Percentiles rank a stretch among this genome's conserved stretches.
These are phyloP conservation scores for Bradypodion ventrale DNA, from an alignment of 2,797 vertebrate species.

Conservation along the genomic window DNA sequence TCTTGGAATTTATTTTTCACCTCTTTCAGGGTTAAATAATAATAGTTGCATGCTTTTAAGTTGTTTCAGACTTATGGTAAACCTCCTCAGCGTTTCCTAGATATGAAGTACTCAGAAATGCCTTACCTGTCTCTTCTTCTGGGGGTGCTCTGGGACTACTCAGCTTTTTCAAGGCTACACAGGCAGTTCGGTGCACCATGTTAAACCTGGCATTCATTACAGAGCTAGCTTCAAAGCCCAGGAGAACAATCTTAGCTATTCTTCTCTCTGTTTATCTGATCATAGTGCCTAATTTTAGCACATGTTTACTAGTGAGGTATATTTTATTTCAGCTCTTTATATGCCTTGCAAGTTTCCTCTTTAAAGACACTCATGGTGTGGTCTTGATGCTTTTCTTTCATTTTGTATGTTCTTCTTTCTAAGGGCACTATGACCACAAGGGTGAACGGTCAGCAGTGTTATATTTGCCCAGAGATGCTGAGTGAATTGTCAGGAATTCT, in stretches of 20 bases:
- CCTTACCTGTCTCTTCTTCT: too few relatives aligned
- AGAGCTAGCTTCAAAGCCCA: background rate
- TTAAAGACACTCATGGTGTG: background rate
- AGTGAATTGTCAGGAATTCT: slow-evolving; percentile 64
- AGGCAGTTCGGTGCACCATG: background rate
- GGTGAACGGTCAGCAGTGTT: slow-evolving; percentile 34
- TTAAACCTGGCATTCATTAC: background rate
- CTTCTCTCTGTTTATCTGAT: background rate
- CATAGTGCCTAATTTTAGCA: background rate
- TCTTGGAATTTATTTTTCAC: background rate
- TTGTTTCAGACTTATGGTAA: too few relatives aligned
- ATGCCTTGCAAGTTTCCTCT: background rate
- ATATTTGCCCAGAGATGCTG: slow-evolving; percentile 44
- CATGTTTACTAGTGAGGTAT: too few relatives aligned
- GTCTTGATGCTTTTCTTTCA: slow-evolving; percentile 5
- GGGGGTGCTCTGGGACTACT: too few relatives aligned
- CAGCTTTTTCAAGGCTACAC: too few relatives aligned
- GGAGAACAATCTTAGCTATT: accelerated
- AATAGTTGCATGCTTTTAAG: too few relatives aligned
- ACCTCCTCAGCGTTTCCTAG: too few relatives aligned
- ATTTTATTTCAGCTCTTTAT: background rate
- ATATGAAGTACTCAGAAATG: too few relatives aligned
- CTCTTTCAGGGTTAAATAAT: background rate
- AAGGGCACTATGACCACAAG: background rate
- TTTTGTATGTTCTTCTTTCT: background rate